Evolutionary conservation across 2,888 invertebrate species (phyloP).

Genomic region (Ornithoptera alexandrae): DNA sequence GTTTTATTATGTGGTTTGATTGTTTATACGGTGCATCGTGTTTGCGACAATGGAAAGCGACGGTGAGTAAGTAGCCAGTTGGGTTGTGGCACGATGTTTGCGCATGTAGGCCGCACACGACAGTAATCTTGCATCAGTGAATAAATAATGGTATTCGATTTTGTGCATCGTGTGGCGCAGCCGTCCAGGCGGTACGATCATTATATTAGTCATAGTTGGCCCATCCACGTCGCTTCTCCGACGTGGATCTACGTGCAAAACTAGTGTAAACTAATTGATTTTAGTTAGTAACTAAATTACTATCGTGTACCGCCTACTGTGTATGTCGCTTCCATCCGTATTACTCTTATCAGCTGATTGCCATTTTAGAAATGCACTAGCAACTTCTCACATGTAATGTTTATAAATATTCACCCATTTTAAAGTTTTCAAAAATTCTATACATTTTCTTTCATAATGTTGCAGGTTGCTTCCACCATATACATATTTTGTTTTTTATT

Average conservation of each 20-base stretch:
- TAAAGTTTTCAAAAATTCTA: constrained; percentile 30
- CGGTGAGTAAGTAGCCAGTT: constrained; percentile 63
- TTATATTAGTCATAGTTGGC: constrained; percentile 46
- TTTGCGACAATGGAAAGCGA: constrained; percentile 73
- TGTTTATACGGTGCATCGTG: constrained; percentile 70
- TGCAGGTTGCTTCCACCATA: too few relatives aligned
- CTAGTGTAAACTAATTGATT: constrained; percentile 59
- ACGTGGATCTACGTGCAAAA: constrained; percentile 33
- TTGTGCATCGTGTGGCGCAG: constrained; percentile 69
- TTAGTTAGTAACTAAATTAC: constrained; percentile 59
- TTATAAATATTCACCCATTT: constrained; percentile 45
- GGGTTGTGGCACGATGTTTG: constrained; percentile 54
- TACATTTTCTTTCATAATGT: too few relatives aligned
- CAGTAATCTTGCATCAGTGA: constrained; percentile 72
- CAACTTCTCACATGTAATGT: constrained; percentile 50
- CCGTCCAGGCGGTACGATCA: constrained; percentile 45
- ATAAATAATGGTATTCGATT: constrained; percentile 73
- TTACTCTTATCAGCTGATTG: constrained; percentile 75
- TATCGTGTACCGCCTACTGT: constrained; percentile 49
- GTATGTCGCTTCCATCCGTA: constrained; percentile 47
- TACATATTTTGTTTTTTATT: too few relatives aligned
- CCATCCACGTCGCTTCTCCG: constrained; percentile 31
- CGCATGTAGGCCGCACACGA: constrained; percentile 73
- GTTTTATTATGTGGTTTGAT: constrained; percentile 74
- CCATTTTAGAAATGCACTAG: constrained; percentile 52